Evolutionary conservation across 1,140 invertebrate genomes (phyloP).

Genomic region (Zelostemma sp.): DNA sequence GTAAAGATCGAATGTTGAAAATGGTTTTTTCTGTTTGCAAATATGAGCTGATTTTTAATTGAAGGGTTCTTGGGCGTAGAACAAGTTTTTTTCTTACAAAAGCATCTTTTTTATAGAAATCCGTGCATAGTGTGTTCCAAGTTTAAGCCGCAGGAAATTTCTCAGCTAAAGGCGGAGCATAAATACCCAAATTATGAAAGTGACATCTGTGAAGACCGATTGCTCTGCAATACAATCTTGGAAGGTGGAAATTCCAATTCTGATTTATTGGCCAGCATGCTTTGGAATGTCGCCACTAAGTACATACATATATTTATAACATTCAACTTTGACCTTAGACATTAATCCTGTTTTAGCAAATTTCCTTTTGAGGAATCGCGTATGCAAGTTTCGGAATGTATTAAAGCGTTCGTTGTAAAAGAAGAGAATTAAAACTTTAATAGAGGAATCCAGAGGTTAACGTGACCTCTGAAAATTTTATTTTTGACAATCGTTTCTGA

Average conservation of each 20-base stretch:
- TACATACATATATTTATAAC: constrained; percentile 33
- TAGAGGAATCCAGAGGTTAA: no score
- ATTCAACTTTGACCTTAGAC: not conserved
- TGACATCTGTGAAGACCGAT: constrained; percentile 55
- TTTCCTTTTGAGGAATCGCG: not conserved
- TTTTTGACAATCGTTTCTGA: no score
- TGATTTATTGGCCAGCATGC: constrained; percentile 52
- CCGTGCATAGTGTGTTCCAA: constrained; percentile 60
- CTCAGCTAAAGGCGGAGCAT: constrained; percentile 58
- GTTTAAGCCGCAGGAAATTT: constrained; percentile 32
- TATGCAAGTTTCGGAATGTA: not conserved
- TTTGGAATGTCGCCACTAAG: constrained; percentile 59
- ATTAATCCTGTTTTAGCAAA: no score
- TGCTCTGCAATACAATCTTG: constrained; percentile 58
- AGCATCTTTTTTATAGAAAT: constrained; percentile 42
- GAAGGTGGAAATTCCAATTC: constrained; percentile 46
- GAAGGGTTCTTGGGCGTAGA: no score
- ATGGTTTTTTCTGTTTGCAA: constrained; percentile 6
- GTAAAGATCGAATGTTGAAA: not conserved
- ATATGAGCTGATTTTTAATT: no score
- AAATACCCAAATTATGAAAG: constrained; percentile 23
- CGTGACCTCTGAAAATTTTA: no score
- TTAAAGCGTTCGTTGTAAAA: constrained; percentile 4
- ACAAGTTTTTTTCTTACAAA: no score
- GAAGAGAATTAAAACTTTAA: not conserved